A percentile compares a stretch with the other conserved stretches of the same genome.
These are phyloP conservation scores for Sinelater perroti DNA, from an alignment of 2,888 invertebrate species.

Conservation along the genomic window DNA sequence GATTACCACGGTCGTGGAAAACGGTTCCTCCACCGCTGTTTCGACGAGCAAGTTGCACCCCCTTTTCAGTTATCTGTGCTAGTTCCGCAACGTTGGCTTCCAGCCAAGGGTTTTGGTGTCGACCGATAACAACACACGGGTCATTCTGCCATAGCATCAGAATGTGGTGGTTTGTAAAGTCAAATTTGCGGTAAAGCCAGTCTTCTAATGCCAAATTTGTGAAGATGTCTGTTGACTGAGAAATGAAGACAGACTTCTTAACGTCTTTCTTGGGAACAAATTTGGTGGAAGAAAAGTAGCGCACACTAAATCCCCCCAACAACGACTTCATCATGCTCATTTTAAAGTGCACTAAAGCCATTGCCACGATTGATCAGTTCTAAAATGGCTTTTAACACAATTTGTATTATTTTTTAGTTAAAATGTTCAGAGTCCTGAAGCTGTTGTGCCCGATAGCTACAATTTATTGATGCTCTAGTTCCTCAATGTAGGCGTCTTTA, in stretches of 20 bases:
- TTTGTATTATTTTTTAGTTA: slow-evolving; percentile 19
- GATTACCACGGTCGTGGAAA: slow-evolving; percentile 93
- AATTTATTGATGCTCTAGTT: slow-evolving; percentile 24
- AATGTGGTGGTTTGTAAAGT: slow-evolving; percentile 83
- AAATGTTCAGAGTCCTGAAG: slow-evolving; percentile 39
- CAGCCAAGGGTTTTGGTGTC: slow-evolving; percentile 96
- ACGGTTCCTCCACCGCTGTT: slow-evolving; percentile 97
- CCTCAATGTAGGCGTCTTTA: slow-evolving; percentile 64
- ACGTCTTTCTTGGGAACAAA: slow-evolving; percentile 59
- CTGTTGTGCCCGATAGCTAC: slow-evolving; percentile 41
- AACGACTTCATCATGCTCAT: slow-evolving; percentile 44
- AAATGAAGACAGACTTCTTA: slow-evolving; percentile 89
- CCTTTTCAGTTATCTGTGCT: slow-evolving; percentile 62
- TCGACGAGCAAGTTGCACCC: slow-evolving; percentile 83
- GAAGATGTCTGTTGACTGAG: slow-evolving; percentile 89
- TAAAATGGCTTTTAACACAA: slow-evolving; percentile 32
- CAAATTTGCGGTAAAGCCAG: slow-evolving; percentile 90
- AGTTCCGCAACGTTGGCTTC: slow-evolving; percentile 84
- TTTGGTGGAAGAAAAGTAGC: slow-evolving; percentile 28
- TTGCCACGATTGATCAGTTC: slow-evolving; percentile 43
- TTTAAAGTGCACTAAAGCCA: slow-evolving; percentile 53
- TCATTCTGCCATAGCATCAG: slow-evolving; percentile 93
- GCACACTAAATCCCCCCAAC: slow-evolving; percentile 37
- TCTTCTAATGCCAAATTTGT: slow-evolving; percentile 96
- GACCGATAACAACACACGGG: slow-evolving; percentile 94